phyloP scores from a whole-genome alignment of 2,797 vertebrate species.

The Crocodylus rhombifer region DNA sequence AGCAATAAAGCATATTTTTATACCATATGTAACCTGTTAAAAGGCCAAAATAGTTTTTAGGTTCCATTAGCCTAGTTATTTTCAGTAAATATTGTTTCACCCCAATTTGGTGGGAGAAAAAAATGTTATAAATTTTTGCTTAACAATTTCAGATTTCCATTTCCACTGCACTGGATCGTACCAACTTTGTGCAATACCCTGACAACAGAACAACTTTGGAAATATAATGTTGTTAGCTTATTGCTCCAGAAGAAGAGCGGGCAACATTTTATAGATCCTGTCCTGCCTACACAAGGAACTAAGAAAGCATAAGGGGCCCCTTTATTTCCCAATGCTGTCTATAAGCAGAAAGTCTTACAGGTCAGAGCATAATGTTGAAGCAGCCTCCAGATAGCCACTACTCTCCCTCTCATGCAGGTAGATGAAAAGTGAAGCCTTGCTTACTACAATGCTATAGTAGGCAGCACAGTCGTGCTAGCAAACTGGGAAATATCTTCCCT shows the following conservation, averaged over 20 bases:
- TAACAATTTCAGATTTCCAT: neutral
- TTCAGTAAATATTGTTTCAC: neutral
- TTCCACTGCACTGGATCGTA: neutral
- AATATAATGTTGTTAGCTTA: rapidly evolving
- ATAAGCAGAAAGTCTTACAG: neutral
- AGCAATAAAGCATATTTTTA: neutral
- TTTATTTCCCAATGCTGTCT: neutral
- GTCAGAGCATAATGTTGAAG: neutral
- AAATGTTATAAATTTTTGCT: neutral
- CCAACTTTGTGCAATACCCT: neutral
- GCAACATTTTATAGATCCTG: neutral
- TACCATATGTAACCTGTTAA: neutral
- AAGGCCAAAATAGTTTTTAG: neutral
- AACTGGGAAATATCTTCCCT: neutral
- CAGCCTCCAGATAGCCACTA: neutral
- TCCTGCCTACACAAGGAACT: rapidly evolving
- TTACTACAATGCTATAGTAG: rapidly evolving
- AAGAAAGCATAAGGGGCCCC: neutral
- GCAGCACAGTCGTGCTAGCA: neutral
- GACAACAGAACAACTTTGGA: neutral
- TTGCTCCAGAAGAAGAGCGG: neutral
- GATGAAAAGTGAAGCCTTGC: neutral
- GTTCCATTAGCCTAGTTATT: neutral
- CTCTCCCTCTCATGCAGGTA: rapidly evolving
- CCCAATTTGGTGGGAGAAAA: neutral